phyloP scores from a whole-genome alignment of 2,113 vertebrate species.

The Corythoichthys intestinalis region DNA sequence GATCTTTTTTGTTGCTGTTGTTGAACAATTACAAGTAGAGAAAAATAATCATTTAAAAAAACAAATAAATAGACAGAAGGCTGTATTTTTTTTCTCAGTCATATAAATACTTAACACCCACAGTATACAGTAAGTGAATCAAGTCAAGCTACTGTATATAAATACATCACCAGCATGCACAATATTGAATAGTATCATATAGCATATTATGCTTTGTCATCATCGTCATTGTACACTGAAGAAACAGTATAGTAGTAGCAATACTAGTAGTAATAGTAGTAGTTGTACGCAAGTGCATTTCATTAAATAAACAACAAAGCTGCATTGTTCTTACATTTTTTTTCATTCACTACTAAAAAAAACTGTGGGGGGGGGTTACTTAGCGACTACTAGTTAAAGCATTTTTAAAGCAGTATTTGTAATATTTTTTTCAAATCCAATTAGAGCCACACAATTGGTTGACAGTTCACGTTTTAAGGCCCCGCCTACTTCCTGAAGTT shows the following conservation, averaged over 20 bases:
- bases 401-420: neutral
- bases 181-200: conserved; percentile 88
- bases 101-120: conserved; percentile 99
- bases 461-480: neutral
- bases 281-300: conserved; percentile 91
- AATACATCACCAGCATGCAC: conserved; percentile 99
- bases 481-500: neutral
- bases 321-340: conserved; percentile 77
- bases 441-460: neutral
- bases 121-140: conserved; percentile 93
- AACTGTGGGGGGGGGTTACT: neutral
- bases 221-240: conserved; percentile 94
- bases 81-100: conserved; percentile 82
- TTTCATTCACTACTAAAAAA: conserved; percentile 69
- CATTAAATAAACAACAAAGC: conserved; percentile 86
- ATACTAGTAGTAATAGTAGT: neutral
- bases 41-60: conserved; percentile 70
- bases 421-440: neutral
- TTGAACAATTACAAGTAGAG: conserved; percentile 89
- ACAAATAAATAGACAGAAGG: conserved; percentile 85
- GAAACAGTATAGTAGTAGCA: conserved; percentile 86
- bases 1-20: conserved; percentile 45
- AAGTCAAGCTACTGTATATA: conserved; percentile 99
- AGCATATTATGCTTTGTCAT: conserved; percentile 87
- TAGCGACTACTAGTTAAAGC: neutral